Percentiles rank a stretch among this genome's conserved stretches.
Conservation (phyloP, 2,797 vertebrate species). For the Sebastes paucispinis region DNA sequence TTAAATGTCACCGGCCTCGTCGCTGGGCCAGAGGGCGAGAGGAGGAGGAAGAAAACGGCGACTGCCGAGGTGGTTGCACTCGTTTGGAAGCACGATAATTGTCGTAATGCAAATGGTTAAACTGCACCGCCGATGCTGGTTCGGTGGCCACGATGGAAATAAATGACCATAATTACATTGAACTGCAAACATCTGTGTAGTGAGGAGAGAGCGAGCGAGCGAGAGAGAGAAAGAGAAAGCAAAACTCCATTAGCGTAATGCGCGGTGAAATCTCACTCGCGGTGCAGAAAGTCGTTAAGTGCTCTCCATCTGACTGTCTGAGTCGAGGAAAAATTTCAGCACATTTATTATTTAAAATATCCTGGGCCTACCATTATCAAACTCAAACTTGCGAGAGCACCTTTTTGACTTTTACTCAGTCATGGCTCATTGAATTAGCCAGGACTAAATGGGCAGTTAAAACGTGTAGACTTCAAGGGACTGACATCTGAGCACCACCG, state of each 20-base stretch:
- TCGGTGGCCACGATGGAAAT: conserved; percentile 75
- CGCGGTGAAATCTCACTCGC: conserved; percentile 82
- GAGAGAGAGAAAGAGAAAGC: conserved; percentile 59
- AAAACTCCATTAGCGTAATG: conserved; percentile 86
- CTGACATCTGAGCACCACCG: conserved; percentile 36
- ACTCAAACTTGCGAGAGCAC: conserved; percentile 59
- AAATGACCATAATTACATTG: conserved; percentile 84
- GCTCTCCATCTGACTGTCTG: conserved; percentile 85
- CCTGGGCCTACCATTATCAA: conserved; percentile 67
- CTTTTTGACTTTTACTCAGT: conserved; percentile 71
- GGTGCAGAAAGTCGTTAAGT: conserved; percentile 83
- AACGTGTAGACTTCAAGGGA: conserved; percentile 46
- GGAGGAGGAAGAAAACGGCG: not conserved
- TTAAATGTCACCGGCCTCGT: not conserved
- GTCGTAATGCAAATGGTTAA: conserved; percentile 69
- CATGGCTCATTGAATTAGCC: conserved; percentile 68
- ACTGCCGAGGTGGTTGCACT: conserved; percentile 23
- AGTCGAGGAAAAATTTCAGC: conserved; percentile 75
- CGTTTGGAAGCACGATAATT: conserved; percentile 51
- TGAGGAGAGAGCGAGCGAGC: conserved; percentile 29
- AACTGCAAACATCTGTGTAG: conserved; percentile 82
- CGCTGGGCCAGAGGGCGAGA: conserved; percentile 1
- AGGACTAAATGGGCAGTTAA: conserved; percentile 60
- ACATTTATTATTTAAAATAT: conserved; percentile 84
- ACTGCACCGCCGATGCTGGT: conserved; percentile 55